These are phyloP conservation scores for Homarus americanus DNA, from an alignment of 1,140 invertebrate genomes.

Conservation along the genomic window DNA sequence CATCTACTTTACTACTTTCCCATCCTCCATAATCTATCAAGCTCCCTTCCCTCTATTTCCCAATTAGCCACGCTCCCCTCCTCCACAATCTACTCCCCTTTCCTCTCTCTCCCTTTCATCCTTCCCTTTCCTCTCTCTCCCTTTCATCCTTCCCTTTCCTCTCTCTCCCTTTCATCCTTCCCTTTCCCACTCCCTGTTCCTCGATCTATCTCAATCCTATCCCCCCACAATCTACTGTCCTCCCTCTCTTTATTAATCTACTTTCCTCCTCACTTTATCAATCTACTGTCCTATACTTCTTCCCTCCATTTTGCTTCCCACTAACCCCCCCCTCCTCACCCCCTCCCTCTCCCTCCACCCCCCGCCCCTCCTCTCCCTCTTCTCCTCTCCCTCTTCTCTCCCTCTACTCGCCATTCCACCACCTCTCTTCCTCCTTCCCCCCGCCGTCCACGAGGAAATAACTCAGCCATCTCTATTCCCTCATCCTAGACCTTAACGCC, in stretches of 20 bases:
- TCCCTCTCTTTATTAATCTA: no score
- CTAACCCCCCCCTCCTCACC: not conserved
- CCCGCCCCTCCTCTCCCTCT: not conserved
- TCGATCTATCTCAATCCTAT: not conserved
- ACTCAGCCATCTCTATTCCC: no score
- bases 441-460: no score
- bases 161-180: not conserved
- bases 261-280: no score
- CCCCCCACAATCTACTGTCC: no score
- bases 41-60: not conserved
- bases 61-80: not conserved
- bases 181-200: not conserved
- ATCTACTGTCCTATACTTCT: not conserved
- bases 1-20: not conserved
- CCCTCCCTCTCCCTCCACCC: not conserved
- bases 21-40: not conserved
- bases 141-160: not conserved
- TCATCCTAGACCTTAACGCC: not conserved
- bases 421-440: not conserved
- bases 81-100: no score
- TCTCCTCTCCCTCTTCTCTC: not conserved
- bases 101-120: not conserved
- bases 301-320: no score
- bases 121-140: not conserved
- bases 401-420: not conserved